These are phyloP conservation scores for Labeo calbasu DNA, from an alignment of 2,797 vertebrate species.

Conservation along the genomic window DNA sequence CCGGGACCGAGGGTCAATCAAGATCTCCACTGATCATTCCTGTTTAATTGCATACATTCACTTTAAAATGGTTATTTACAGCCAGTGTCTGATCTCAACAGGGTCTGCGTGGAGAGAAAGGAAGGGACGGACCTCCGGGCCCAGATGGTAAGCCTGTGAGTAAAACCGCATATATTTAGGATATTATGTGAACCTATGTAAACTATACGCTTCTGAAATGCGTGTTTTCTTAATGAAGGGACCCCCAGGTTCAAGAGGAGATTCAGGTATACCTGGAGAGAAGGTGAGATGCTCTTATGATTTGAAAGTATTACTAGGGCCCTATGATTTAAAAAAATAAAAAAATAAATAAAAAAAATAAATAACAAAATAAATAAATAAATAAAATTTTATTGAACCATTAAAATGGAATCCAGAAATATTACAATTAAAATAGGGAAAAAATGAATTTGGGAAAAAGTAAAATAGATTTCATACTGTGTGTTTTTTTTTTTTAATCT, in stretches of 20 bases:
- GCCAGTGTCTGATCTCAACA: conserved; percentile 52
- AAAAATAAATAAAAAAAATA: background rate
- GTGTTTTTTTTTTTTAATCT: background rate
- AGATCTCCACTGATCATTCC: background rate
- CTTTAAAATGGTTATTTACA: background rate
- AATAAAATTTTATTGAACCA: background rate
- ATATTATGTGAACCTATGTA: background rate
- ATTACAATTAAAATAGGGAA: background rate
- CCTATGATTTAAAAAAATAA: background rate
- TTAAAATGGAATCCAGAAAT: background rate
- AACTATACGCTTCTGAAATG: background rate
- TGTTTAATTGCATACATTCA: background rate
- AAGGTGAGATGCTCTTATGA: conserved; percentile 66
- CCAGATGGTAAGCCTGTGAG: conserved; percentile 82
- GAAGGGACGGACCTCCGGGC: conserved; percentile 75
- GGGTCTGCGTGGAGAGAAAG: conserved; percentile 75
- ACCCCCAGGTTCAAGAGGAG: conserved; percentile 68
- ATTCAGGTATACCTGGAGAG: conserved; percentile 68
- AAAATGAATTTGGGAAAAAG: background rate
- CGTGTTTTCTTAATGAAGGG: conserved; percentile 65
- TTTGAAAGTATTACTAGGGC: background rate
- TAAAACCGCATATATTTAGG: conserved; percentile 53
- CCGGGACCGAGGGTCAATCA: conserved; percentile 51
- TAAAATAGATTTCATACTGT: background rate
- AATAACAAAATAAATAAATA: background rate